Evolutionary conservation across 2,797 vertebrate species (phyloP).

Genomic region (Sebastes trivittatus): DNA sequence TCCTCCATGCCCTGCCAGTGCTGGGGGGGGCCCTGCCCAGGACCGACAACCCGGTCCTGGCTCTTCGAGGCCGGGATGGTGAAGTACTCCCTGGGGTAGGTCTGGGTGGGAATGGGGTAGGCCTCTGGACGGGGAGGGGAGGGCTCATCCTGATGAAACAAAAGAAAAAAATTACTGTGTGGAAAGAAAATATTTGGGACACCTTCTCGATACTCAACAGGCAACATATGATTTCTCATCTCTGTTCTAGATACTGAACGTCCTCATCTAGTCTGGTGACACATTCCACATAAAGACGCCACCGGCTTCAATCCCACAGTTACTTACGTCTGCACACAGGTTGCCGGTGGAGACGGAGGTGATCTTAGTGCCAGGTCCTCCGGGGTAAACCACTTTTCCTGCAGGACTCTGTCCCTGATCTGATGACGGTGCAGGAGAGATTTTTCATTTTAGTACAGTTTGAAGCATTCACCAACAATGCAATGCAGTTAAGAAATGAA

Average conservation of each 20-base stretch:
- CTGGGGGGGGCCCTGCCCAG: constrained; percentile 69
- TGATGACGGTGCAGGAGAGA: constrained; percentile 51
- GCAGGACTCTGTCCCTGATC: constrained; percentile 96
- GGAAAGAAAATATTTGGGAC: background rate
- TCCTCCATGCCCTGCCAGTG: constrained; percentile 92
- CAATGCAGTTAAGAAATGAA: background rate
- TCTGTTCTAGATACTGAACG: background rate
- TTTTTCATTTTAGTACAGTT: background rate
- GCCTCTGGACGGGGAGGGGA: constrained; percentile 91
- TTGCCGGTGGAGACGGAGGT: constrained; percentile 98
- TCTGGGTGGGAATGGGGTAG: constrained; percentile 98
- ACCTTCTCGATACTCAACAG: background rate
- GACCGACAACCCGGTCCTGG: constrained; percentile 87
- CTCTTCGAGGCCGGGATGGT: constrained; percentile 95
- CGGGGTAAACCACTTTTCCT: constrained; percentile 87
- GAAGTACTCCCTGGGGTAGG: constrained; percentile 96
- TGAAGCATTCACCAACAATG: background rate
- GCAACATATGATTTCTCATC: constrained; percentile 13
- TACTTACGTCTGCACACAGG: constrained; percentile 94
- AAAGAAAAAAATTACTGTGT: background rate
- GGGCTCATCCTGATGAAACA: constrained; percentile 85
- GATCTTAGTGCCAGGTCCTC: constrained; percentile 93
- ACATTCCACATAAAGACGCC: constrained; percentile 53
- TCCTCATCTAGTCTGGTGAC: background rate
- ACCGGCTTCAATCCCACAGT: background rate